These are phyloP conservation scores for Drosophila sulfurigaster DNA, from an alignment of 1,140 invertebrate species.

Conservation along the genomic window DNA sequence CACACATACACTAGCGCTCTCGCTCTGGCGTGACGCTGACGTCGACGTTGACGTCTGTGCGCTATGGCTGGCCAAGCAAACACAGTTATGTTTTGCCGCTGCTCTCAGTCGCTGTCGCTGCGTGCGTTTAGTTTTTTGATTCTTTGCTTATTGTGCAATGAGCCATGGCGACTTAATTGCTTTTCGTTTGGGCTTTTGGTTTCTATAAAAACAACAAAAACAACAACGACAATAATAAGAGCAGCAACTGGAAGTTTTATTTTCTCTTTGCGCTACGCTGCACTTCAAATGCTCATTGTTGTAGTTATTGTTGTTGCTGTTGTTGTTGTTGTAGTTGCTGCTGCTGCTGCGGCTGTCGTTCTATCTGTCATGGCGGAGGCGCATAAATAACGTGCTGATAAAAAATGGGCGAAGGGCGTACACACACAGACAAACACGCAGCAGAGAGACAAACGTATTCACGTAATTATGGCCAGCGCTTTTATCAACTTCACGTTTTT, in stretches of 20 bases:
- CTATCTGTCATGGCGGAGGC: conserved; percentile 65
- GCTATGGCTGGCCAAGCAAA: conserved; percentile 73
- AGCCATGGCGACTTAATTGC: conserved; percentile 82
- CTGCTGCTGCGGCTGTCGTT: conserved; percentile 36
- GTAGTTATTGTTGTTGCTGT: conserved; percentile 51
- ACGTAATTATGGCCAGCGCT: conserved; percentile 57
- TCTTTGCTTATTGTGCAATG: conserved; percentile 83
- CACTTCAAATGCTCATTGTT: conserved; percentile 74
- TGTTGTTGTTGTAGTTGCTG: conserved; percentile 5
- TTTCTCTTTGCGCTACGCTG: conserved; percentile 76
- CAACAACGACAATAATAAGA: conserved; percentile 33
- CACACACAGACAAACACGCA: conserved; percentile 18
- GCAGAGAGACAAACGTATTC: conserved; percentile 31
- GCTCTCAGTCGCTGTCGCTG: conserved; percentile 27
- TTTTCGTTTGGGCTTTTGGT: conserved; percentile 79
- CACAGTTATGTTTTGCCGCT: conserved; percentile 76
- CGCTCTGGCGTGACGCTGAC: conserved; percentile 20
- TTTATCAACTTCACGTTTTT: conserved; percentile 69
- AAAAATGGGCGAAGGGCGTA: conserved; percentile 78
- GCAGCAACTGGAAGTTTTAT: conserved; percentile 48
- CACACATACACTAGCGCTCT: neutral
- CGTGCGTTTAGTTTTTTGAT: conserved; percentile 59
- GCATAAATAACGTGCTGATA: conserved; percentile 79
- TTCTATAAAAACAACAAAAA: conserved; percentile 30
- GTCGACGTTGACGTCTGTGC: conserved; percentile 40